Evolutionary conservation across 2,113 vertebrate species (phyloP).

Genomic region (Uria aalge): DNA sequence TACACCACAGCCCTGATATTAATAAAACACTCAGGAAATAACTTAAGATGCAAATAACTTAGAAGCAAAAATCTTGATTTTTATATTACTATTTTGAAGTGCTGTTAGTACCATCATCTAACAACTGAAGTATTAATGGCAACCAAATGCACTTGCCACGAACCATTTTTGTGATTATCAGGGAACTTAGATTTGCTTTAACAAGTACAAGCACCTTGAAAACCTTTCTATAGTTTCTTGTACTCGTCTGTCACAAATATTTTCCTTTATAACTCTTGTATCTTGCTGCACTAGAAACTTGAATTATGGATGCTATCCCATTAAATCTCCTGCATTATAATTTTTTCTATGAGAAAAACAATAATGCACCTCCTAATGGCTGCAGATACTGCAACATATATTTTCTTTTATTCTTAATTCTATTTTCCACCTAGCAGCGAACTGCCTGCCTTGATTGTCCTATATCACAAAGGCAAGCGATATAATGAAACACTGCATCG

Average conservation of each 20-base stretch:
- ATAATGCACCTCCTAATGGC: not conserved
- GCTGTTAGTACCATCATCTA: not conserved
- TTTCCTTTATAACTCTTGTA: not conserved
- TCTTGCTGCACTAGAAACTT: not conserved
- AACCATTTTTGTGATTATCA: not conserved
- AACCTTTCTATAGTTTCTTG: not conserved
- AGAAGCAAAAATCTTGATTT: not conserved
- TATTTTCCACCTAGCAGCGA: not conserved
- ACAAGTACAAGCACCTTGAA: not conserved
- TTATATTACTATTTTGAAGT: not conserved
- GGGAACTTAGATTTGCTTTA: not conserved
- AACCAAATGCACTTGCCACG: not conserved
- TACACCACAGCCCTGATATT: not conserved
- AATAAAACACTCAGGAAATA: not conserved
- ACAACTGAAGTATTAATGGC: not conserved
- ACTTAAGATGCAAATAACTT: not conserved
- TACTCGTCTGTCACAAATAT: not conserved
- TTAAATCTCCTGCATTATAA: not conserved
- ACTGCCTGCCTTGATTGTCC: not conserved
- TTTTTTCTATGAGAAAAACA: not conserved
- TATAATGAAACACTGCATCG: not conserved
- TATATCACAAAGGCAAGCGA: not conserved
- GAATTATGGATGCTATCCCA: not conserved
- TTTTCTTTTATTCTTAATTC: not conserved
- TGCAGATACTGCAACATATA: not conserved